Evolutionary conservation across 2,113 vertebrate species (phyloP), one percentile per base, ranked within the genome.

Genomic region (Gyps fulvus): DNA sequence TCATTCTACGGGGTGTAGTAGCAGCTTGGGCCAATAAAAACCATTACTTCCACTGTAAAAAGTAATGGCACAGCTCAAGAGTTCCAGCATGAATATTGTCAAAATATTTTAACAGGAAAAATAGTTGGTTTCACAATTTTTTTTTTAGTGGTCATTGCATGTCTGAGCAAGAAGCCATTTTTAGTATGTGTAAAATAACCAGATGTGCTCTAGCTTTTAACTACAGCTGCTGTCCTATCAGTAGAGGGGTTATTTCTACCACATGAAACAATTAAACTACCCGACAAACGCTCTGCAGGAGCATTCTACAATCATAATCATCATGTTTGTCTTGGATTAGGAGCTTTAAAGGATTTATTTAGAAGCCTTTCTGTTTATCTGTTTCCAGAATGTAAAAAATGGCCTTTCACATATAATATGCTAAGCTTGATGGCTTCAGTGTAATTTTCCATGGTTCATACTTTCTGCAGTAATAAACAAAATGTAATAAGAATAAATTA

Each of bases 251-350:
- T 95, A 49, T 91, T 97, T 84, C 90, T 87, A 29, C 92, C 50
- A 21, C 76, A 9, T 69, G 81, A 87, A 95, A 93, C 95, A 90
- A 94, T 88, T 91, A 63, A 85, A 87, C 47, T 43, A 50, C 97
- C 95, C 86, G 4, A 66, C 65, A 92, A 95, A 77, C 10, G 36
- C 95, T 95, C 97, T 89, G 87, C 95, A 89, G 97, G 93, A 97
- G 94, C 83, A 59, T 95, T 93, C 82, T 93, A 58, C 95, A 50
- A 47, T 94, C 95, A 65, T 70, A 91, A 93, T 95, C 79, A 80
- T 87, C 40, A 16, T 97, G 87, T 98, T 97, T 96, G 93, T 96
- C 81, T 98, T 97, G 96, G 97, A 91, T 29, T 47, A 89, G 67
- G 54, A 85, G 90, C 85, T 91, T 74, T 81, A 58, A 77, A 87